Evolutionary conservation across 2,113 vertebrate species (phyloP).

Genomic region (Boleophthalmus pectinirostris): DNA sequence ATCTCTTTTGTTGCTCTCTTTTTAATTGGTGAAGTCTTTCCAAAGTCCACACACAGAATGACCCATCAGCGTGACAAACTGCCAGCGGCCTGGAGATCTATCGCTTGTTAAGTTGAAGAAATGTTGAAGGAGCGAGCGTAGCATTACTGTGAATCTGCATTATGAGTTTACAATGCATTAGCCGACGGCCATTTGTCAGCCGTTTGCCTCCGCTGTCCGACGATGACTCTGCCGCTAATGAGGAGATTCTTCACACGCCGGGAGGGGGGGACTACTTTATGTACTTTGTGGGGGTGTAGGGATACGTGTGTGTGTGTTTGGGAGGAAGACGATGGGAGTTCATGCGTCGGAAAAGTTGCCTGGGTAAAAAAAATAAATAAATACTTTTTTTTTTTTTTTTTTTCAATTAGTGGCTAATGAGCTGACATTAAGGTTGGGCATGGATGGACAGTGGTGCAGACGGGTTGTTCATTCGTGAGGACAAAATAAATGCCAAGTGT

Average conservation of each 20-base stretch:
- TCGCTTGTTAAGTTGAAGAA: not conserved
- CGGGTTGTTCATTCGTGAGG: constrained; percentile 8
- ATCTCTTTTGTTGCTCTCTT: not conserved
- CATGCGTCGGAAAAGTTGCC: constrained; percentile 15
- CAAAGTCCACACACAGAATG: not conserved
- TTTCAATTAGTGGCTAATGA: constrained; percentile 62
- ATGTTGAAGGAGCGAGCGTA: not conserved
- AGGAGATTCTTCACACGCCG: constrained; percentile 25
- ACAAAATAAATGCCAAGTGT: not conserved
- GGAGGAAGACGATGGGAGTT: constrained; percentile 7
- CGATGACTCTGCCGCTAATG: constrained; percentile 35
- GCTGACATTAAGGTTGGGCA: constrained; percentile 59
- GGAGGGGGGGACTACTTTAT: constrained; percentile 7
- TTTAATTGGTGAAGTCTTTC: not conserved
- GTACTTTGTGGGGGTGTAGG: constrained; percentile 1
- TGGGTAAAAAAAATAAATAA: constrained; percentile 16
- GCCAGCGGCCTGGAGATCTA: not conserved
- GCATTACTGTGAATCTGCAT: not conserved
- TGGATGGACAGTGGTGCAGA: constrained; percentile 30
- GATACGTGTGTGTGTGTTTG: not conserved
- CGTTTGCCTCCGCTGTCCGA: constrained; percentile 9
- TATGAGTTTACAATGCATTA: constrained; percentile 4
- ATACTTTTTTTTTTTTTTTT: constrained; percentile 31
- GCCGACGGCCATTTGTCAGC: constrained; percentile 17
- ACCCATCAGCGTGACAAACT: not conserved